These are phyloP conservation scores for Napeogenes inachia DNA, from an alignment of 2,888 invertebrate species.

Conservation along the genomic window DNA sequence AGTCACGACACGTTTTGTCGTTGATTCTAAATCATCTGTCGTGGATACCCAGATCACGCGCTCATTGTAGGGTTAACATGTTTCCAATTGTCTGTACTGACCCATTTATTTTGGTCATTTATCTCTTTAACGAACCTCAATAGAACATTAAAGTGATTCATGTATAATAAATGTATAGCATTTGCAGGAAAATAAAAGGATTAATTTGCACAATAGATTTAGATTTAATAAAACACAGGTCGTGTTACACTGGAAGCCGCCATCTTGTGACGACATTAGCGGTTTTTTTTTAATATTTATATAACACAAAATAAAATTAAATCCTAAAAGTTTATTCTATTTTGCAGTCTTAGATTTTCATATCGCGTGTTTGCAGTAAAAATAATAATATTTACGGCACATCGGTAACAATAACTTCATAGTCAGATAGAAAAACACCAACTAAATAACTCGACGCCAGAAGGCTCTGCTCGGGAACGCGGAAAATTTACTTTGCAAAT, in stretches of 20 bases:
- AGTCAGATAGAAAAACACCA: constrained; percentile 13
- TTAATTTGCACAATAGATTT: background rate
- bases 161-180: background rate
- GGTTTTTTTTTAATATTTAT: background rate
- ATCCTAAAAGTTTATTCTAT: background rate
- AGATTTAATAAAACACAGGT: no score
- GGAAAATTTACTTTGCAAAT: constrained; percentile 32
- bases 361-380: background rate
- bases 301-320: background rate
- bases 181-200: background rate
- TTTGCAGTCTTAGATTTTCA: background rate
- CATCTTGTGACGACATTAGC: background rate
- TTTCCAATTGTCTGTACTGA: constrained; percentile 19
- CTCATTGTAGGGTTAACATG: constrained; percentile 13
- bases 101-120: constrained; percentile 32
- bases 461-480: constrained; percentile 28
- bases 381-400: constrained; percentile 7
- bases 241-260: no score
- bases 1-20: constrained; percentile 39
- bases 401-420: constrained; percentile 17
- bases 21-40: constrained; percentile 13
- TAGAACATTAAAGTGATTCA: background rate
- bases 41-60: constrained; percentile 14
- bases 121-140: constrained; percentile 13
- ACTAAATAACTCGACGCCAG: constrained; percentile 20